Evolutionary conservation across 2,797 vertebrate species (phyloP), one percentile per base, ranked within the genome.

Genomic region (Prunella strophiata): DNA sequence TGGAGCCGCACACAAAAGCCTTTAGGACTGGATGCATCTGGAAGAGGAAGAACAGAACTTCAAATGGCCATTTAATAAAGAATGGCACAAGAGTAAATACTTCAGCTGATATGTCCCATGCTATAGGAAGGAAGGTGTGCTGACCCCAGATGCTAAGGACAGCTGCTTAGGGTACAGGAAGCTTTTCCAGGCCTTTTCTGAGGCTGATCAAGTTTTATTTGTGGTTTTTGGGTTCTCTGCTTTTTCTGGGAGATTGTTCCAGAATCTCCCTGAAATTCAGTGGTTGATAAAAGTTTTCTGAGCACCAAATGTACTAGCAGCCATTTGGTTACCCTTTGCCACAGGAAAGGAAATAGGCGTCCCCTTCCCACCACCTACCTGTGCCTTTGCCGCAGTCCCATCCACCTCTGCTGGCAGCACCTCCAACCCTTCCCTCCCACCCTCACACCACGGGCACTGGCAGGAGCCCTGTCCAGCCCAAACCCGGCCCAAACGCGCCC

Each of bases 1-100:
- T 97, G 81, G 99, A 99, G 85, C 99, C 99, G 9, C 99, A 99
- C 95, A 99, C 97, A 34, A 99, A 99, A 65, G 99, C 99, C 97
- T 99, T 99, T 85, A 99, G 95, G 73, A 98, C 99, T 3, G 99
- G 99, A 89, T 99, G 99, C 96, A 99, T 97, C 98, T 99, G 95
- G 19, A 97, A 81, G 42, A 84, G 43, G 82, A 94, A 67, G 42
- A 91, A 27, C 0, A 57, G 9, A 15, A 29, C 32, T 72, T 87
- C 19, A 88, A 81, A 48, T 3, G 11, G 13, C 10, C 13, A 17
- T 32, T 88, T 74, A 38, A 68, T 61, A 50, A 58, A 70, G 16
- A 88, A 32, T 1, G 16, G 36, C 5, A 58, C 11, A 51, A 68
- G 11, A 88, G 8, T 7, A 93, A 85, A 70, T 12, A 68, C 0